Evolutionary conservation across 2,888 invertebrate species (phyloP).

Genomic region (Noctua janthe): DNA sequence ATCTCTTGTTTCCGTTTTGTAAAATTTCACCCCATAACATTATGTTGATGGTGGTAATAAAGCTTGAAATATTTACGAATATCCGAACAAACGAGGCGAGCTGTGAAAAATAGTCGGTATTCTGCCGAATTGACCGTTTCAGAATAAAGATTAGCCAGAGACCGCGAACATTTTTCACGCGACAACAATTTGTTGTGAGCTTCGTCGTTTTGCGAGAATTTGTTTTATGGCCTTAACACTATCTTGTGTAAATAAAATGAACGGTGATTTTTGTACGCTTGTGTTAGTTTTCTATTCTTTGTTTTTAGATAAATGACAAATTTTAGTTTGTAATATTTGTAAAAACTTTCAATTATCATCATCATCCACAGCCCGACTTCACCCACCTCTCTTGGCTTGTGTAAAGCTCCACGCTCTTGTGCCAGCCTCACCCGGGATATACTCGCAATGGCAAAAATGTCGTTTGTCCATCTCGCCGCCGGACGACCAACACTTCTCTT

Average conservation of each 20-base stretch:
- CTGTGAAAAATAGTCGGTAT: slow-evolving; percentile 85
- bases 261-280: neutral
- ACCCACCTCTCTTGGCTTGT: too few species aligned
- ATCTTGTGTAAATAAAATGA: slow-evolving; percentile 25
- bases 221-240: slow-evolving; percentile 22
- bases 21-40: slow-evolving; percentile 89
- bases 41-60: slow-evolving; percentile 90
- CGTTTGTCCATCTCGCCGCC: too few species aligned
- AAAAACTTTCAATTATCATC: too few species aligned
- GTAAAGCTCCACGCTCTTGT: too few species aligned
- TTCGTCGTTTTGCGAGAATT: slow-evolving; percentile 46
- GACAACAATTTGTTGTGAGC: slow-evolving; percentile 68
- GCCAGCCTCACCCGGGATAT: too few species aligned
- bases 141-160: slow-evolving; percentile 81
- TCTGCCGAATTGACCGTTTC: slow-evolving; percentile 85
- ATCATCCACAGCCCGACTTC: too few species aligned
- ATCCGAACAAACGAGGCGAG: slow-evolving; percentile 87
- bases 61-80: slow-evolving; percentile 90
- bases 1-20: slow-evolving; percentile 89
- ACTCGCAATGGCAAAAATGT: too few species aligned
- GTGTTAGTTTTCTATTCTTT: neutral
- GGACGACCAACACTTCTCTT: too few species aligned
- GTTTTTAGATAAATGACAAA: neutral
- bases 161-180: slow-evolving; percentile 72
- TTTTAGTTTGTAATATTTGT: neutral